Percentiles rank a stretch among this genome's conserved stretches.
Evolutionary conservation across 1,140 invertebrate genomes (phyloP).

Genomic region (Whitmania pigra): DNA sequence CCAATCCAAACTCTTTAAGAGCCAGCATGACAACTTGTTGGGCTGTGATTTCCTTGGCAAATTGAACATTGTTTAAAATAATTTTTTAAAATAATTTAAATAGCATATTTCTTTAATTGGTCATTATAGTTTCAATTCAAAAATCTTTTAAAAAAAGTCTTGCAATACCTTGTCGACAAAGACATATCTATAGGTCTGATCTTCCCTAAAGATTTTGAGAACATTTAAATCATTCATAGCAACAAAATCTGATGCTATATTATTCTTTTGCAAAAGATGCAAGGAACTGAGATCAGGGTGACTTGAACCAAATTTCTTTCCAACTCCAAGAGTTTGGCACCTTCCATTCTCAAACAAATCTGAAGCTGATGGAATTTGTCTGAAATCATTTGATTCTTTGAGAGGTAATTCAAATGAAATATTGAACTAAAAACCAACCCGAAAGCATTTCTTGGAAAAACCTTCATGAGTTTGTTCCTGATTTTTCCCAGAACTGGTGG

Average conservation of each 20-base stretch:
- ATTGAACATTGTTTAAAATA: not conserved
- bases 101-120: not conserved
- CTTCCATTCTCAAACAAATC: too few species aligned
- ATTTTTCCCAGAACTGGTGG: slow-evolving; percentile 3
- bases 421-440: too few species aligned
- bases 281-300: slow-evolving; percentile 64
- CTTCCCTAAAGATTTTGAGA: slow-evolving; percentile 74
- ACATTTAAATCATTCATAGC: slow-evolving; percentile 69
- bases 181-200: slow-evolving; percentile 94
- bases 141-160: slow-evolving; percentile 19
- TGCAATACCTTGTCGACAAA: slow-evolving; percentile 67
- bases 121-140: too few species aligned
- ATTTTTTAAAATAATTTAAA: not conserved
- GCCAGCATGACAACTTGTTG: slow-evolving; percentile 95
- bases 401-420: too few species aligned
- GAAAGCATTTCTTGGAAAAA: too few species aligned
- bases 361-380: too few species aligned
- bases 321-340: not conserved
- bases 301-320: slow-evolving; percentile 54
- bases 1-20: slow-evolving; percentile 88
- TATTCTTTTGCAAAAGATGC: slow-evolving; percentile 33
- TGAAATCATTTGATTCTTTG: too few species aligned
- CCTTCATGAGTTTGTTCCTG: not conserved
- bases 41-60: slow-evolving; percentile 71
- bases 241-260: slow-evolving; percentile 55